Percentiles rank a stretch among this genome's conserved stretches.
Evolutionary conservation across 2,888 invertebrate species (phyloP).

Genomic region (Drosophila nigricruria): DNA sequence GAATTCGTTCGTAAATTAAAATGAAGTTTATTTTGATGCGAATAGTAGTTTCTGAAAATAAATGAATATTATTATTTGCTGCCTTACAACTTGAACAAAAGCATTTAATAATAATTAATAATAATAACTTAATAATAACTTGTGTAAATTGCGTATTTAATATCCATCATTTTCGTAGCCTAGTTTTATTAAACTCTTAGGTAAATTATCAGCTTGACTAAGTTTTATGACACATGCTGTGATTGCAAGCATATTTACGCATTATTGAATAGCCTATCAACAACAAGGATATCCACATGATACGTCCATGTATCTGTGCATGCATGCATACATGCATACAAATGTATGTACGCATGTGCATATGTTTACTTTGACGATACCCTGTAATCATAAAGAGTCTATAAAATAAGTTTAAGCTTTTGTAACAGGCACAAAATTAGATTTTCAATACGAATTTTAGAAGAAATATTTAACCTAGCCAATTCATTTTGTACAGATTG

Average conservation of each 20-base stretch:
- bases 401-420: too few relatives aligned
- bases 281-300: conserved; percentile 11
- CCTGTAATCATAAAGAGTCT: neutral
- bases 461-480: neutral
- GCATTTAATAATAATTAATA: neutral
- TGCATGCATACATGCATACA: neutral
- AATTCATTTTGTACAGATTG: neutral
- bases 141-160: neutral
- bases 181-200: neutral
- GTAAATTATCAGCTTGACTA: neutral
- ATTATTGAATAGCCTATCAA: conserved; percentile 57
- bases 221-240: conserved; percentile 8
- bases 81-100: too few relatives aligned
- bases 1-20: too few relatives aligned
- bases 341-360: neutral
- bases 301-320: conserved; percentile 20
- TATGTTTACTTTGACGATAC: conserved; percentile 1
- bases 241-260: conserved; percentile 30
- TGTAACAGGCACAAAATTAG: accelerated
- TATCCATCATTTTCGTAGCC: neutral
- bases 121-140: neutral
- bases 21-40: too few relatives aligned
- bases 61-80: too few relatives aligned
- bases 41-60: too few relatives aligned
- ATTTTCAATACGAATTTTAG: neutral